These are phyloP conservation scores for Cheilosia grossa DNA, from an alignment of 2,888 invertebrate genomes.

Conservation along the genomic window DNA sequence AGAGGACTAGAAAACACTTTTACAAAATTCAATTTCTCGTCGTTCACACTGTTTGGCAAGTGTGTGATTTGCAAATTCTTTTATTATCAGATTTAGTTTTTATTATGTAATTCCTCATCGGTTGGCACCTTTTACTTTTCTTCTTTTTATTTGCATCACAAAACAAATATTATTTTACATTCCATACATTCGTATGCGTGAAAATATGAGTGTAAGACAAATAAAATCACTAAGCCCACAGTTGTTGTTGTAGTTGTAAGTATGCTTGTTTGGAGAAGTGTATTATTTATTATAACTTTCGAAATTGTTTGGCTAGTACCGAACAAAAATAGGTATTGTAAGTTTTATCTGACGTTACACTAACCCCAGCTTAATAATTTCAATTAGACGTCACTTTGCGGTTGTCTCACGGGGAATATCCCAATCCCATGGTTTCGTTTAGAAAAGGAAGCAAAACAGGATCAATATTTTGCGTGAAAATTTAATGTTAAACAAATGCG, in stretches of 20 bases:
- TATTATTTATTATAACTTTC: constrained; percentile 11
- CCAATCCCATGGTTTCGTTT: constrained; percentile 3
- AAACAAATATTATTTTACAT: constrained; percentile 24
- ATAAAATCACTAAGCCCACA: neutral
- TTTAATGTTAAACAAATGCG: neutral
- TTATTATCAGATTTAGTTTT: neutral
- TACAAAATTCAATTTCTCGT: neutral
- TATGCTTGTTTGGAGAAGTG: constrained; percentile 5
- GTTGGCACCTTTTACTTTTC: neutral
- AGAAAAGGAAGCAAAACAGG: neutral
- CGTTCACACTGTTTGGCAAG: neutral
- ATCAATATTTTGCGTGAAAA: constrained; percentile 3
- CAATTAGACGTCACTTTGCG: constrained; percentile 4
- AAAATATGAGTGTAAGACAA: constrained; percentile 3
- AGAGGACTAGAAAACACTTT: neutral
- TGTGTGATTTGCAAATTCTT: neutral
- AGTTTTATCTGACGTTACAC: neutral
- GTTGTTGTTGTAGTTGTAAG: neutral
- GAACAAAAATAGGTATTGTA: neutral
- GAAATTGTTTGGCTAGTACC: neutral
- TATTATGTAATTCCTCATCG: neutral
- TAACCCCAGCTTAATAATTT: neutral
- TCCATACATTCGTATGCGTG: neutral
- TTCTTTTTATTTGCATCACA: constrained; percentile 18
- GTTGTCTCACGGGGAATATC: neutral